A percentile compares a stretch with the other conserved stretches of the same genome.
Conservation (phyloP, 1,140 invertebrate genomes). For the Ephestia elutella region DNA sequence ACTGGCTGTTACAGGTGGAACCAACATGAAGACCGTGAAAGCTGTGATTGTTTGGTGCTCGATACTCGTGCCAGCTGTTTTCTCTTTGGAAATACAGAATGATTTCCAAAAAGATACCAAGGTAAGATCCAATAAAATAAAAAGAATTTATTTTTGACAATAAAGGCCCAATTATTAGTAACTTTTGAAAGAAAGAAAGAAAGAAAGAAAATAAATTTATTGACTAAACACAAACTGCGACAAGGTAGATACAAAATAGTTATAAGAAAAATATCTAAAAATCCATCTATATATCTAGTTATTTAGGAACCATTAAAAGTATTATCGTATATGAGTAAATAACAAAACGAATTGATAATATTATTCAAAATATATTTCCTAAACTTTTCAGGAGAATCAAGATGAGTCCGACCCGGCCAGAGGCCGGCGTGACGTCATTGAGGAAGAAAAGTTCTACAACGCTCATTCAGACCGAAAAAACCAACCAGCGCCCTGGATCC, state of each 20-base stretch:
- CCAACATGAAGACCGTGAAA: slow-evolving; percentile 27
- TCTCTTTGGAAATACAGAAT: slow-evolving; percentile 31
- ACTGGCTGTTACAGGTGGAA: neutral
- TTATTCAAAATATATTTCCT: neutral
- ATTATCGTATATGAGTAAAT: too few species aligned
- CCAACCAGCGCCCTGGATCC: slow-evolving; percentile 55
- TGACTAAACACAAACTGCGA: too few species aligned
- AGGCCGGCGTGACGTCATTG: slow-evolving; percentile 61
- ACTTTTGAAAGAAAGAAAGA: too few species aligned
- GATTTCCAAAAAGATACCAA: slow-evolving; percentile 26
- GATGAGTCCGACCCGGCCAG: slow-evolving; percentile 27
- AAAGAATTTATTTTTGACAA: too few species aligned
- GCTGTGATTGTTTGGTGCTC: slow-evolving; percentile 26
- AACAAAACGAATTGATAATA: too few species aligned
- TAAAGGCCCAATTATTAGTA: too few species aligned
- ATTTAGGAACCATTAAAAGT: too few species aligned
- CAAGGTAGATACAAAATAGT: too few species aligned
- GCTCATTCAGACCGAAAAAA: slow-evolving; percentile 45
- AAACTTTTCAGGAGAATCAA: slow-evolving; percentile 29
- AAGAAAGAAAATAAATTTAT: too few species aligned
- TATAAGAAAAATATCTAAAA: too few species aligned
- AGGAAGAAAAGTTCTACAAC: slow-evolving; percentile 68
- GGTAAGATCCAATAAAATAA: slow-evolving; percentile 16
- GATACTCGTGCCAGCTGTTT: slow-evolving; percentile 17
- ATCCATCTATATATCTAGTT: too few species aligned